Conservation (phyloP, 2,113 vertebrate genomes). For the Phylloscopus trochilus region DNA sequence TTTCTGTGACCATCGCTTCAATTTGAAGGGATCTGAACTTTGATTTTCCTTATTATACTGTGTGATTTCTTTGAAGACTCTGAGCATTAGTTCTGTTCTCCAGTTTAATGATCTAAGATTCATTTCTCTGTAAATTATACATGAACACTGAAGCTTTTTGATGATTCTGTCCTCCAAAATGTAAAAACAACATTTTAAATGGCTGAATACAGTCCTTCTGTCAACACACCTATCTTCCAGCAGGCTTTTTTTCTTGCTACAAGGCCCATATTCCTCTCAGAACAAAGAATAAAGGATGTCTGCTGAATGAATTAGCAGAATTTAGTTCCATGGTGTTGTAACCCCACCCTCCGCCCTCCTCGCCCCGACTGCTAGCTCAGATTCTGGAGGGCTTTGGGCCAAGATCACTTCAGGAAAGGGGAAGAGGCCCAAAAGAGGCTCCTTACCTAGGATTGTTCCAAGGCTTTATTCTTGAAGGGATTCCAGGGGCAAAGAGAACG, state of each 20-base stretch:
- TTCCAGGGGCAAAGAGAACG: too few species aligned
- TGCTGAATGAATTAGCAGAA: background rate
- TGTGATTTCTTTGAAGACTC: background rate
- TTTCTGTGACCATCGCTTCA: background rate
- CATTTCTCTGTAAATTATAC: slow-evolving; percentile 8
- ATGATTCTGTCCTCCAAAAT: background rate
- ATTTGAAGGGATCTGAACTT: background rate
- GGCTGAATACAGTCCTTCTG: background rate
- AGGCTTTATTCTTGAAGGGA: too few species aligned
- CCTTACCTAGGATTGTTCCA: too few species aligned
- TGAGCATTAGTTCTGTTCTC: background rate
- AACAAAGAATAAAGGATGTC: background rate
- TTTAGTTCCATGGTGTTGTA: background rate
- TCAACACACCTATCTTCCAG: background rate
- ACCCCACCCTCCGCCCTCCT: too few species aligned
- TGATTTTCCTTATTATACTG: background rate
- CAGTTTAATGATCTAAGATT: background rate
- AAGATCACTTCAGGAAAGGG: too few species aligned
- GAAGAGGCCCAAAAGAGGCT: too few species aligned
- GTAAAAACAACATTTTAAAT: background rate
- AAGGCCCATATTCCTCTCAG: background rate
- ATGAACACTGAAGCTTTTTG: background rate
- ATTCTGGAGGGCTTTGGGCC: too few species aligned
- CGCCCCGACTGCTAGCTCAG: too few species aligned
- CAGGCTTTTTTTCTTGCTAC: background rate